These are phyloP conservation scores for Scalopus aquaticus DNA, from an alignment of 2,113 vertebrate species.

Conservation along the genomic window DNA sequence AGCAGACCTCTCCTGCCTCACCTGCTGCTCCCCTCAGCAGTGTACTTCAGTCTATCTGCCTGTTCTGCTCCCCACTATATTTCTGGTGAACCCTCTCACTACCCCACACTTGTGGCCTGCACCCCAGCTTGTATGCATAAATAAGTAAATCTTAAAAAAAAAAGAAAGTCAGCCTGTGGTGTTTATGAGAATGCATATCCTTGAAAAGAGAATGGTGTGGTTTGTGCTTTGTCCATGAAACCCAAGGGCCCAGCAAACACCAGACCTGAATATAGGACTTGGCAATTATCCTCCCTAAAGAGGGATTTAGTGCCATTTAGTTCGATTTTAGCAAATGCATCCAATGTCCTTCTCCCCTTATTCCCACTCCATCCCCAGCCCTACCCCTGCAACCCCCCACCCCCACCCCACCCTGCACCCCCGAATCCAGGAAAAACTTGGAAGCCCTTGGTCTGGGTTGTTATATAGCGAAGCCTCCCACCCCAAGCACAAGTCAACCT, in stretches of 20 bases:
- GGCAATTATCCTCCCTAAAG: neutral
- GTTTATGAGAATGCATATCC: neutral
- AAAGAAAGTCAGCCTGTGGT: neutral
- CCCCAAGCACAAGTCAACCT: neutral
- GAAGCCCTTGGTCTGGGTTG: neutral
- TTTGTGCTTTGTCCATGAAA: neutral
- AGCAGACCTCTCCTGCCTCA: no score
- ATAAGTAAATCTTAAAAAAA: no score
- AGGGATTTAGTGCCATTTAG: neutral
- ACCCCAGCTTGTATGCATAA: no score
- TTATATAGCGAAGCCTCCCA: neutral
- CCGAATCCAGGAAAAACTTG: neutral
- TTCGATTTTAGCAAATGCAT: conserved; percentile 1
- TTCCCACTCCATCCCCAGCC: no score
- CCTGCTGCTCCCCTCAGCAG: no score
- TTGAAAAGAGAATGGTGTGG: neutral
- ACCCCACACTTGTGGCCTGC: no score
- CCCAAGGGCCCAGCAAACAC: neutral
- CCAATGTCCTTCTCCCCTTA: neutral
- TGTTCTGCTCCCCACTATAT: no score
- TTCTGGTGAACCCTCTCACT: no score
- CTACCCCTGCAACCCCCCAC: no score
- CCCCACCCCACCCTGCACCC: no score
- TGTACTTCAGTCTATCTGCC: no score
- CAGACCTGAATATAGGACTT: conserved; percentile 5